Evolutionary conservation across 2,888 invertebrate genomes (phyloP), one percentile per base, ranked within the genome.

Genomic region (Patella ulyssiponensis): DNA sequence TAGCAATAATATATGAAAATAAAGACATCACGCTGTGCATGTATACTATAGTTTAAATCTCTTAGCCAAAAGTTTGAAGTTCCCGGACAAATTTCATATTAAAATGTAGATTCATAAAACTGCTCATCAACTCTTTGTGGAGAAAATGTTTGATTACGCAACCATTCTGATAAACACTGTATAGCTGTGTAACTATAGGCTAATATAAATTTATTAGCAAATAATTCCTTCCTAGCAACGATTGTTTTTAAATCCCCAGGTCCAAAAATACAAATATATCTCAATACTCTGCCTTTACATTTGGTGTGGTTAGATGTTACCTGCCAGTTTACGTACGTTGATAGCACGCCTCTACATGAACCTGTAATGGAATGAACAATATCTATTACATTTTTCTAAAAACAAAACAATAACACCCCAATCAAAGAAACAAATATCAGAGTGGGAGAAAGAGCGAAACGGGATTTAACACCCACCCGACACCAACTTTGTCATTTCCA

Each of bases 141-240:
- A 11, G 64, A 23, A 20, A 64, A 23, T 12, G 64, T 64, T 64
- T 64, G 20, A 23, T 64, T 64, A 23, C 9, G 20, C 23, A 64
- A 64, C 64, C 64, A 64, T 20, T 64, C 64, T 64, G 64, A n/a
- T 23, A 64, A 23, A 23, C 64, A 64, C 23, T 64, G 64, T 23
- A 64, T 64, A 64, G 64, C 9, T 0, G 14, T 11, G 20, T 20
- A 23, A 23, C 23, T 11, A 64, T 64, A 23, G 14, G 11, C 64
- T 3, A 64, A 23, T 23, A 64, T 14, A 11, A 64, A 64, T 20
- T 64, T 64, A 64, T 64, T 64, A 64, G 64, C 64, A 64, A 64
- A 64, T 23, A 64, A 64, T 12, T 64, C 20, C 23, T 64, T 23
- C 23, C 15, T 64, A 64, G 20, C 3, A 0, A 64, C 23, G 9